phyloP scores from a whole-genome alignment of 2,113 vertebrate species.

The Chionis minor region DNA sequence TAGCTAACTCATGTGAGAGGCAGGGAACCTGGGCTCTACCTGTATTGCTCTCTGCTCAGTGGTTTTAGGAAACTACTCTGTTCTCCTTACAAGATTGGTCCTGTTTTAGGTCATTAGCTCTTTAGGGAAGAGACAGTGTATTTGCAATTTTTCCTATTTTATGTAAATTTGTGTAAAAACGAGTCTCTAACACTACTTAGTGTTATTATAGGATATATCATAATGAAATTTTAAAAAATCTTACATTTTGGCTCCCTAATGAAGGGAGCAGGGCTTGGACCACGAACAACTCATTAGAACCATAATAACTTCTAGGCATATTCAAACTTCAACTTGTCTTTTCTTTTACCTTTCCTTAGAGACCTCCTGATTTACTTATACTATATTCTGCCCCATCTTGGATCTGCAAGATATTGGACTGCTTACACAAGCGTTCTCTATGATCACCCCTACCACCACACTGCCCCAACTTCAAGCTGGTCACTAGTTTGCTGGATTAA shows the following conservation, averaged over 20 bases:
- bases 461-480: neutral
- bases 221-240: neutral
- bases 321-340: neutral
- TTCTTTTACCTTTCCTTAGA: neutral
- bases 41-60: neutral
- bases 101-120: neutral
- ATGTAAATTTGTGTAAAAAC: neutral
- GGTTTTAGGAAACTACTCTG: neutral
- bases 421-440: neutral
- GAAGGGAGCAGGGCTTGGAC: neutral
- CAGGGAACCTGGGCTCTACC: neutral
- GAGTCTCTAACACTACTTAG: neutral
- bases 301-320: neutral
- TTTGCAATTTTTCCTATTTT: neutral
- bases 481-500: neutral
- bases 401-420: neutral
- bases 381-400: neutral
- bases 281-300: neutral
- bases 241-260: neutral
- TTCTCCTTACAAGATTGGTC: neutral
- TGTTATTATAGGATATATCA: neutral
- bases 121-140: neutral
- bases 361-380: neutral
- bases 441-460: neutral
- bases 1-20: neutral